These are phyloP conservation scores for Leptarthrus brevirostris DNA, from an alignment of 2,888 invertebrate species.

Conservation along the genomic window DNA sequence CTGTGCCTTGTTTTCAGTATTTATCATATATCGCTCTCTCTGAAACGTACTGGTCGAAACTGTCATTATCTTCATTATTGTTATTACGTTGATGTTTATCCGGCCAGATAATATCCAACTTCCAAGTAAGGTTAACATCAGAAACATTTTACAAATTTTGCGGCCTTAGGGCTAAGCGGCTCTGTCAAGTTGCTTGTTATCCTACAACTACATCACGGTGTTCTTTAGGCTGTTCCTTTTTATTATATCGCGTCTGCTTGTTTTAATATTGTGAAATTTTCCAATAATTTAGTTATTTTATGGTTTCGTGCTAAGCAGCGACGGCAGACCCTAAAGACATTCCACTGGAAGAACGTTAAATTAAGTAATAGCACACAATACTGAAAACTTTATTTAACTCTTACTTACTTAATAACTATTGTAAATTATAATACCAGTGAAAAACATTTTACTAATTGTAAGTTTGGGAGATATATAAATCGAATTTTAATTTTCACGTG, in stretches of 20 bases:
- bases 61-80: slow-evolving; percentile 47
- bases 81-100: slow-evolving; percentile 47
- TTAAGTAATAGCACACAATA: too few species aligned
- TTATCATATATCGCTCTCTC: slow-evolving; percentile 33
- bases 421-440: too few species aligned
- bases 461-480: too few species aligned
- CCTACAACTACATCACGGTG: slow-evolving; percentile 19
- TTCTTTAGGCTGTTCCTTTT: slow-evolving; percentile 14
- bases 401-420: too few species aligned
- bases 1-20: slow-evolving; percentile 35
- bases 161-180: not conserved
- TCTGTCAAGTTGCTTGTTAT: slow-evolving; percentile 31
- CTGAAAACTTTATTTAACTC: too few species aligned
- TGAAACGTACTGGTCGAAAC: slow-evolving; percentile 24
- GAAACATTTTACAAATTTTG: slow-evolving; percentile 23
- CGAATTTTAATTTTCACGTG: too few species aligned
- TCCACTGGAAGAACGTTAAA: too few species aligned
- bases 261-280: slow-evolving; percentile 12
- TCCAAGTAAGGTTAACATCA: slow-evolving; percentile 45
- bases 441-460: too few species aligned
- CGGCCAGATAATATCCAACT: slow-evolving; percentile 45
- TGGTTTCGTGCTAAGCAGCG: not conserved
- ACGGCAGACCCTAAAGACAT: too few species aligned
- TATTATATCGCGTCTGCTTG: slow-evolving; percentile 9
- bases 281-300: slow-evolving; percentile 18